Conservation (phyloP, 2,113 vertebrate genomes). For the Embiotoca jacksoni region DNA sequence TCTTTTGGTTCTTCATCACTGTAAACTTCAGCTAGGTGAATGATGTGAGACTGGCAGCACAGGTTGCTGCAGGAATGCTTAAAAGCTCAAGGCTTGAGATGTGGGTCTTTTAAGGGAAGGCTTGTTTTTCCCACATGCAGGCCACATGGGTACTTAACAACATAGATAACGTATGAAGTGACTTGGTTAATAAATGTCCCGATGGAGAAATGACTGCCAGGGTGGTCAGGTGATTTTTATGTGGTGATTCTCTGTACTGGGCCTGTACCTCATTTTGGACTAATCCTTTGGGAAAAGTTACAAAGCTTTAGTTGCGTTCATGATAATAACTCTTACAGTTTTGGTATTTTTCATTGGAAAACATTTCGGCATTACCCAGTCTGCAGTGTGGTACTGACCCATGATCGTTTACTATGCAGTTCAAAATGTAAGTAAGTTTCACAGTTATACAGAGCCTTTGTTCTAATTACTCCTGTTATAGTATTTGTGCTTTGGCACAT, state of each 20-base stretch:
- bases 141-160: slow-evolving; percentile 26
- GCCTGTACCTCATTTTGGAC: background rate
- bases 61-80: background rate
- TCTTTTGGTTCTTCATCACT: too few relatives aligned
- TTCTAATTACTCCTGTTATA: too few relatives aligned
- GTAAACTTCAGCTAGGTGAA: too few relatives aligned
- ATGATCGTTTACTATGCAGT: too few relatives aligned
- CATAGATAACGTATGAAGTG: slow-evolving; percentile 12
- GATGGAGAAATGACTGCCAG: slow-evolving; percentile 7
- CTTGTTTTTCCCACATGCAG: slow-evolving; percentile 33
- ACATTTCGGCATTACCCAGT: too few relatives aligned
- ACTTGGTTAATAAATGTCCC: slow-evolving; percentile 47
- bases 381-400: too few relatives aligned
- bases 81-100: background rate
- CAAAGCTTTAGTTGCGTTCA: background rate
- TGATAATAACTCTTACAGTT: background rate
- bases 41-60: background rate
- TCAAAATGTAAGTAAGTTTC: too few relatives aligned
- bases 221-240: background rate
- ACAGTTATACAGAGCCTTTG: too few relatives aligned
- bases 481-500: too few relatives aligned
- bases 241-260: background rate
- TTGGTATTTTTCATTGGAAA: background rate
- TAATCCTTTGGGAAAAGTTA: background rate
- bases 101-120: slow-evolving; percentile 14